These are phyloP conservation scores for Cheilosia scutellata DNA, from an alignment of 2,888 invertebrate genomes.

Conservation along the genomic window DNA sequence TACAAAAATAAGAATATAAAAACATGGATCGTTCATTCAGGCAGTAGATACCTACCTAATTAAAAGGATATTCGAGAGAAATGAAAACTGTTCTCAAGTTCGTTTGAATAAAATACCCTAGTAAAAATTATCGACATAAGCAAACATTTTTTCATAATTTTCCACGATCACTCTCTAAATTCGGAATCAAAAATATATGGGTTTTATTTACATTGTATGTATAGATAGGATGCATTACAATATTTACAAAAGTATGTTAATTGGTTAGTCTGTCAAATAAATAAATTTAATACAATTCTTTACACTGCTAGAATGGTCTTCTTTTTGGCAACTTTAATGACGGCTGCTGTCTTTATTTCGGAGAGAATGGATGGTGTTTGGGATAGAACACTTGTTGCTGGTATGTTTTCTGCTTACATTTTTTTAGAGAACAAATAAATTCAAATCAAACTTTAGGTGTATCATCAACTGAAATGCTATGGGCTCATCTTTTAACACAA, in stretches of 20 bases:
- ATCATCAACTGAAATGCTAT: slow-evolving; percentile 90
- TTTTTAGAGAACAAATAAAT: background rate
- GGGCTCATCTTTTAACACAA: slow-evolving; percentile 92
- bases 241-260: background rate
- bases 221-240: background rate
- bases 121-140: too few relatives aligned
- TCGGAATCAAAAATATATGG: too few relatives aligned
- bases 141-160: too few relatives aligned
- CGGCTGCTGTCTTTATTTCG: slow-evolving; percentile 91
- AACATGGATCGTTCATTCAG: too few relatives aligned
- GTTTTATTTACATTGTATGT: too few relatives aligned
- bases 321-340: slow-evolving; percentile 93
- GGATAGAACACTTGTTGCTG: slow-evolving; percentile 94
- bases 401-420: slow-evolving; percentile 77
- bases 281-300: slow-evolving; percentile 33
- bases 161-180: too few relatives aligned
- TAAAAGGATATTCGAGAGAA: too few relatives aligned
- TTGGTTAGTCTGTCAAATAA: background rate
- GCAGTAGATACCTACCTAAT: too few relatives aligned
- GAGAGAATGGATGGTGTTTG: slow-evolving; percentile 94
- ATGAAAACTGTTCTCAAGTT: too few relatives aligned
- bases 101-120: too few relatives aligned
- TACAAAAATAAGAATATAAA: too few relatives aligned
- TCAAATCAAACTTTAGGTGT: slow-evolving; percentile 85
- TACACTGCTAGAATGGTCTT: slow-evolving; percentile 88